Evolutionary conservation across 2,797 vertebrate species (phyloP), one percentile per base, ranked within the genome.

Genomic region (Mus spretus): DNA sequence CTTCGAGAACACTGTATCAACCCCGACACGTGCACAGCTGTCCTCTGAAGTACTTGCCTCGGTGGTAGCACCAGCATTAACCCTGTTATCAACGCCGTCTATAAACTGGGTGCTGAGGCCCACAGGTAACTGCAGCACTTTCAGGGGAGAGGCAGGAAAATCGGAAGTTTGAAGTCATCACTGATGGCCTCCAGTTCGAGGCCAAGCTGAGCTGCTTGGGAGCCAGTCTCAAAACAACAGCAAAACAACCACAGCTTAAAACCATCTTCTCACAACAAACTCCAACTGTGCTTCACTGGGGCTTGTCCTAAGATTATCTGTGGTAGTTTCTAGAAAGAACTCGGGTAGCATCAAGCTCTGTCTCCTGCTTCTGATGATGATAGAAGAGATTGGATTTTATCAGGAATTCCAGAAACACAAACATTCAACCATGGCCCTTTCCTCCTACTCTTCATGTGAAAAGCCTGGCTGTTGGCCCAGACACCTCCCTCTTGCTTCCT

Each of bases 401-500:
- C 11, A 5, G 12, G n/a, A 34, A 63, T 22, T 44, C 67, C 55
- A 80, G 80, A 50, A 81, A 85, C 6, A 31, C 26, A n/a, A 22
- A 22, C 13, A 44, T 53, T 15, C 61, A 55, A 17, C 28, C 20
- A 0, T 2, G 12, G 61, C 7, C 3, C 3, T 37, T 40, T 47
- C 72, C 61, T n/a, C 59, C 2, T 11, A 22, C 20, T 5, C 19
- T 74, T 26, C 6, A 5, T 0, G 0, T 11, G 0, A 53, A 44
- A 40, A 28, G 4, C 63, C 40, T 59, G 86, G 53, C 17, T 59
- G 86, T 75, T 34, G 70, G 55, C 53, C 31, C 70, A 44, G 70
- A 75, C n/a, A 22, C 55, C 53, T 44, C 34, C 37, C 31, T 88
- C 12, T 22, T 17, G 0, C 34, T 37, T 37, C 59, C 81, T 50